A percentile compares a stretch with the other conserved stretches of the same genome.
Evolutionary conservation across 2,113 vertebrate genomes (phyloP).

Genomic region (Urocynchramus pylzowi): DNA sequence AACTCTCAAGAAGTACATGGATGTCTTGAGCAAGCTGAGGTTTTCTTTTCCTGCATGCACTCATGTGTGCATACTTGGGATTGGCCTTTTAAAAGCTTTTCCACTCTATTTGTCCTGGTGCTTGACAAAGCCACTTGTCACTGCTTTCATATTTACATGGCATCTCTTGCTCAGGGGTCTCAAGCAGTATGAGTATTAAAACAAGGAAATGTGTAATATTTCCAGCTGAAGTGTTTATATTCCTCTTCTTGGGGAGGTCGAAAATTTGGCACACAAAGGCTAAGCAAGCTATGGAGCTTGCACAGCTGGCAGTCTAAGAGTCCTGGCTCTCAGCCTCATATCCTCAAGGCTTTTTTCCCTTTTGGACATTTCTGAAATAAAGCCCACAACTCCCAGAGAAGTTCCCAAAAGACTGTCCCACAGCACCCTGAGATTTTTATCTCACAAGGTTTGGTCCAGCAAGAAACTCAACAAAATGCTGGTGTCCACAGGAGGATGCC

Average conservation of each 20-base stretch:
- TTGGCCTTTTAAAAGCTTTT: background rate
- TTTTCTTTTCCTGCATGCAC: background rate
- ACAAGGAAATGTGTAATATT: background rate
- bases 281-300: background rate
- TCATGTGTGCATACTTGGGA: fast-evolving
- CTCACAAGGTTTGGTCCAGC: background rate
- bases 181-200: background rate
- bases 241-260: background rate
- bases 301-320: background rate
- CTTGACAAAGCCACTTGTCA: background rate
- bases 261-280: background rate
- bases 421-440: background rate
- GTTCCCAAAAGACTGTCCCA: background rate
- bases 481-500: background rate
- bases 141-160: background rate
- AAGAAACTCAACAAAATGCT: background rate
- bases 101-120: background rate
- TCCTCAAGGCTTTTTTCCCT: background rate
- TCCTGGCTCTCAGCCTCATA: background rate
- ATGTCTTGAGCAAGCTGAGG: background rate
- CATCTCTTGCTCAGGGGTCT: background rate
- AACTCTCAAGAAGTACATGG: background rate
- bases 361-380: background rate
- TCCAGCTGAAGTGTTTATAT: background rate
- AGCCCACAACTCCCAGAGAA: background rate